phyloP scores from a whole-genome alignment of 2,888 invertebrate genomes.

The Drosophila basisetae region DNA sequence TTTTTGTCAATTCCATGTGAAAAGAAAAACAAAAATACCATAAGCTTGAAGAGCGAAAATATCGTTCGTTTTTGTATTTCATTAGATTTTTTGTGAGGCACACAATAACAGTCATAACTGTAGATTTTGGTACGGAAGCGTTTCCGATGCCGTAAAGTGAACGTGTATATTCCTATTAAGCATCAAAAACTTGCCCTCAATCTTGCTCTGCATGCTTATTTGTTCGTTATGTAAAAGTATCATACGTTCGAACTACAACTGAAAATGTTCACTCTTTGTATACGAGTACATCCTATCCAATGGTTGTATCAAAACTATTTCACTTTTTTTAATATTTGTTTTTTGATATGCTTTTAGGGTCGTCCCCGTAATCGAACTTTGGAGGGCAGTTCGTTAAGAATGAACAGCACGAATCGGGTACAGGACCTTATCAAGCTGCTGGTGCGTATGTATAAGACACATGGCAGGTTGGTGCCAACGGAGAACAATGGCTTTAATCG shows the following conservation, averaged over 20 bases:
- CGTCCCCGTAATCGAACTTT: background rate
- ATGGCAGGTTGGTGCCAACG: background rate
- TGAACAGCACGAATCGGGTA: background rate
- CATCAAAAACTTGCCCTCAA: background rate
- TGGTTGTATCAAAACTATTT: background rate
- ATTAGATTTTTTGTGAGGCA: background rate
- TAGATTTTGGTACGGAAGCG: background rate
- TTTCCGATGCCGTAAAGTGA: background rate
- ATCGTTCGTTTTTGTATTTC: background rate
- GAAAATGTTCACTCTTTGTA: background rate
- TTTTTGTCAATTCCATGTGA: background rate
- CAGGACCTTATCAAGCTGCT: background rate
- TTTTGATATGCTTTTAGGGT: background rate
- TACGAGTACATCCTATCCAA: too few relatives aligned
- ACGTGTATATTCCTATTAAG: background rate
- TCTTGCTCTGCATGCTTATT: background rate
- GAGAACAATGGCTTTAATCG: slow-evolving; percentile 26
- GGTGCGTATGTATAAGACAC: background rate
- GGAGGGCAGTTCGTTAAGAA: background rate
- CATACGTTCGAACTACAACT: background rate
- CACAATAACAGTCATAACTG: background rate
- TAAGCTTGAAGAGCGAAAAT: background rate
- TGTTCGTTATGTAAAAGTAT: background rate
- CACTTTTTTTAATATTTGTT: background rate
- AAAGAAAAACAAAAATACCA: background rate